phyloP scores from a whole-genome alignment of 2,113 vertebrate genomes.

The Erythrocebus patas region DNA sequence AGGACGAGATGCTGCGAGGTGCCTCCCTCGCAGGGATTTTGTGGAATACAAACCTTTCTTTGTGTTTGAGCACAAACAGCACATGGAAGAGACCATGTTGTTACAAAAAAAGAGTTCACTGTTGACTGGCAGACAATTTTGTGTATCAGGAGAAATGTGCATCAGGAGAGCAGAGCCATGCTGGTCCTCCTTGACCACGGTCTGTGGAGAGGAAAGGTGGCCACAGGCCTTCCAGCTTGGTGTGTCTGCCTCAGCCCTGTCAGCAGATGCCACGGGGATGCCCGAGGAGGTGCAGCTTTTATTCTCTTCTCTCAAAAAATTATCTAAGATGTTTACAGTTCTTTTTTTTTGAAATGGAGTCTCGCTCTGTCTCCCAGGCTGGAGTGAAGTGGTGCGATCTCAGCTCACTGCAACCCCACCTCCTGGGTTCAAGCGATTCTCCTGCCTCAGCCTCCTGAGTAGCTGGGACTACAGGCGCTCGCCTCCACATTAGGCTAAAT shows the following conservation, averaged over 20 bases:
- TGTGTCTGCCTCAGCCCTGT: fast-evolving
- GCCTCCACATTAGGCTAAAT: no score
- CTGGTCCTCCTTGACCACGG: background rate
- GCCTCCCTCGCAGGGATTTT: background rate
- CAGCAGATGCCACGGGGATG: fast-evolving
- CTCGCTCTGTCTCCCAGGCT: no score
- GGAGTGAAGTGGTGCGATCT: no score
- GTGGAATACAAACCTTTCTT: background rate
- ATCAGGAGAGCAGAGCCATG: background rate
- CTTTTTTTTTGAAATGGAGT: no score
- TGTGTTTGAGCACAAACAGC: background rate
- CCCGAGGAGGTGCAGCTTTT: background rate
- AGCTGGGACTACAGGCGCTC: no score
- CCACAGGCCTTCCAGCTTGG: fast-evolving
- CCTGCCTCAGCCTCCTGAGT: no score
- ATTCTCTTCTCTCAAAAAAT: background rate
- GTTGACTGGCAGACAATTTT: background rate
- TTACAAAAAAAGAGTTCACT: background rate
- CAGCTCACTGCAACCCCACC: no score
- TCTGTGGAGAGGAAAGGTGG: background rate
- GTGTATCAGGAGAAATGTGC: fast-evolving
- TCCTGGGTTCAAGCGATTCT: no score
- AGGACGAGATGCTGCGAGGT: background rate
- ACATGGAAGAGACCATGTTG: background rate
- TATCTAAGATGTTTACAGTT: background rate